Evolutionary conservation across 1,140 invertebrate species (phyloP), one percentile per base, ranked within the genome.

Genomic region (Eriosoma lanigerum): DNA sequence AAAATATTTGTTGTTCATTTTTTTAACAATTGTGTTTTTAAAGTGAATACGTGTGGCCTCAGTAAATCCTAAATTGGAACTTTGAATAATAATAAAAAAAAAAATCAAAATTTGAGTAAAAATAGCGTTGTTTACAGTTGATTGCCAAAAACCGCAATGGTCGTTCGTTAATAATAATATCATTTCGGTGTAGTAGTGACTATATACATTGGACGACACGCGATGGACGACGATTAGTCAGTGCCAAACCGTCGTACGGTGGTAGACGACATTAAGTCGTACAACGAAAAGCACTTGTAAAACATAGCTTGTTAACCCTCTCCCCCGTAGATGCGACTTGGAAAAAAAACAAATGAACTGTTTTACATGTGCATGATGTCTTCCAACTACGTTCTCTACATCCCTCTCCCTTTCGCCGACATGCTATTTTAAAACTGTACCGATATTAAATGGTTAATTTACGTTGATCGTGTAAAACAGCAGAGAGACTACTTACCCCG

Each of bases 281-380:
- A 76, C 73, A 76, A 56, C 73, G 73, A 52, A 76, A 76, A 76
- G 73, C 73, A 76, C 73, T 76, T 76, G 73, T 76, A 76, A 52
- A 44, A 76, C 73, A 76, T 9, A 38, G 54, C 54, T 76, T 76
- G 73, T 76, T 76, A 76, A 56, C 73, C 73, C 73, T 56, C 73
- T 58, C 29, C 52, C 73, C 73, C 52, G 21, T 52, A 56, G 26
- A 58, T 24, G 32, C 32, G 21, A 68, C 54, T 76, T 19, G n/a
- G 72, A 52, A 56, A 56, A 75, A 72, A 75, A 75, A 75, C 21
- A 38, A 38, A 72, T 58, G 54, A 76, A 17, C 54, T 76, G 73
- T 76, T 76, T 44, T 76, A 76, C 73, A 76, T 76, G 54, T 44
- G 73, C 56, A 60, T 58, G 73, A 46, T 46, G 52, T 73, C 70